A percentile compares a stretch with the other conserved stretches of the same genome.
Conservation (phyloP, 2,888 invertebrate species). For the Lydus trimaculatus region DNA sequence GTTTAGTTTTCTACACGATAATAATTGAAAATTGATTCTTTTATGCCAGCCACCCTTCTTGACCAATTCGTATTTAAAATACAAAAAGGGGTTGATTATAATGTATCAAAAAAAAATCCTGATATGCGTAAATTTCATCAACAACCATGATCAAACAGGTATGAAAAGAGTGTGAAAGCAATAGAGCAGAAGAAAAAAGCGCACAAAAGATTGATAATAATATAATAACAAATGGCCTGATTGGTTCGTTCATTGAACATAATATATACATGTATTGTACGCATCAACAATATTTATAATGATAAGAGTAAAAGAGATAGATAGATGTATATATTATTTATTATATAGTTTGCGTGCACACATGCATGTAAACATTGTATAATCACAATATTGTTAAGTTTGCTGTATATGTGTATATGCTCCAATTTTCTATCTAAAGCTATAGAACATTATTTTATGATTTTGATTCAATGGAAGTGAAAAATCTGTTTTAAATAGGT, state of each 20-base stretch:
- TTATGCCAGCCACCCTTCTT: background rate
- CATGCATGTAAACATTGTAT: constrained; percentile 41
- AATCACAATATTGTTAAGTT: constrained; percentile 24
- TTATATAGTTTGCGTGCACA: constrained; percentile 32
- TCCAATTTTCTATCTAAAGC: constrained; percentile 31
- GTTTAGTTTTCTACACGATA: background rate
- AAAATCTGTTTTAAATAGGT: constrained; percentile 15
- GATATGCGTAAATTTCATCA: background rate
- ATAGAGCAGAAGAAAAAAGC: constrained; percentile 8
- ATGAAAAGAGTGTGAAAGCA: constrained; percentile 23
- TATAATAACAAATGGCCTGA: constrained; percentile 29
- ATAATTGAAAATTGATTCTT: constrained; percentile 7
- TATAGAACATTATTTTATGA: constrained; percentile 23
- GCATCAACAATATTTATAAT: constrained; percentile 20
- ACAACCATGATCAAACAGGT: constrained; percentile 36
- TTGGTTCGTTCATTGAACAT: constrained; percentile 39
- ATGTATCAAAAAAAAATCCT: constrained; percentile 4
- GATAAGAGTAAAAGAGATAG: background rate
- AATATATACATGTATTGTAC: constrained; percentile 34
- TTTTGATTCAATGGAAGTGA: constrained; percentile 14
- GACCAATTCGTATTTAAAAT: background rate
- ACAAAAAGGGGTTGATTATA: background rate
- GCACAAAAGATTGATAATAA: constrained; percentile 4
- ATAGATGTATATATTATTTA: background rate
- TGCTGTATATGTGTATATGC: constrained; percentile 10